A percentile compares a stretch with the other conserved stretches of the same genome.
These are phyloP conservation scores for Lepisosteus osseus DNA, from an alignment of 2,113 vertebrate species.

Conservation along the genomic window DNA sequence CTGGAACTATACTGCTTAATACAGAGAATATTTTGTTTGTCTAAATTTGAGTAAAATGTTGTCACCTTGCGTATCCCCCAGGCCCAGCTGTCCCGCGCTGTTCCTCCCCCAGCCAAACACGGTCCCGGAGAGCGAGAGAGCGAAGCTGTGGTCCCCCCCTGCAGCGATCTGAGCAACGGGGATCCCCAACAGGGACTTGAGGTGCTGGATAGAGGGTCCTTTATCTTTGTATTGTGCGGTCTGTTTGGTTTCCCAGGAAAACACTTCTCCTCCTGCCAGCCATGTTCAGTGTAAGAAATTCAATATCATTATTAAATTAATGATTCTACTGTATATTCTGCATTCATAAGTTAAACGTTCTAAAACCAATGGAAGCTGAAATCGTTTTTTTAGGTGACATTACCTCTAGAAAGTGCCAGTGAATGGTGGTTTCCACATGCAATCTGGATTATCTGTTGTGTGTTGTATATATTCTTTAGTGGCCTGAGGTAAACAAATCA, in stretches of 20 bases:
- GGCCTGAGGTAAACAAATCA: constrained; percentile 39
- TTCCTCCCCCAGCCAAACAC: constrained; percentile 80
- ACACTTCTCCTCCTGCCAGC: constrained; percentile 49
- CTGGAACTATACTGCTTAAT: too few relatives aligned
- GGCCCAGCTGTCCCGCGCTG: constrained; percentile 71
- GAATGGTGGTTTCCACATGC: constrained; percentile 65
- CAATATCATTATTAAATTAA: too few relatives aligned
- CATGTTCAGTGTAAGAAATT: too few relatives aligned
- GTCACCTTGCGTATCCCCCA: constrained; percentile 52
- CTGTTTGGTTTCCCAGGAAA: constrained; percentile 52
- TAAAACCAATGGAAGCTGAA: too few relatives aligned
- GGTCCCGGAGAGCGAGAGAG: constrained; percentile 67
- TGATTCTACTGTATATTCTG: too few relatives aligned
- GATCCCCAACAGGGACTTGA: constrained; percentile 57
- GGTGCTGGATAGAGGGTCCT: constrained; percentile 33
- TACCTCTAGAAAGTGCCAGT: constrained; percentile 65
- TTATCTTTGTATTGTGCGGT: too few relatives aligned
- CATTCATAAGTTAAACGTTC: too few relatives aligned
- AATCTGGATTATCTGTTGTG: constrained; percentile 50
- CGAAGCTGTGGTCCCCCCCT: constrained; percentile 69
- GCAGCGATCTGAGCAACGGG: constrained; percentile 69
- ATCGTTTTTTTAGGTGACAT: too few relatives aligned
- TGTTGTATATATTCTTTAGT: constrained; percentile 34
- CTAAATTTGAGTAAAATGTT: too few relatives aligned
- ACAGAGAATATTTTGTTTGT: too few relatives aligned